Evolutionary conservation across 2,113 vertebrate genomes (phyloP).

Genomic region (Copsychus sechellarum): DNA sequence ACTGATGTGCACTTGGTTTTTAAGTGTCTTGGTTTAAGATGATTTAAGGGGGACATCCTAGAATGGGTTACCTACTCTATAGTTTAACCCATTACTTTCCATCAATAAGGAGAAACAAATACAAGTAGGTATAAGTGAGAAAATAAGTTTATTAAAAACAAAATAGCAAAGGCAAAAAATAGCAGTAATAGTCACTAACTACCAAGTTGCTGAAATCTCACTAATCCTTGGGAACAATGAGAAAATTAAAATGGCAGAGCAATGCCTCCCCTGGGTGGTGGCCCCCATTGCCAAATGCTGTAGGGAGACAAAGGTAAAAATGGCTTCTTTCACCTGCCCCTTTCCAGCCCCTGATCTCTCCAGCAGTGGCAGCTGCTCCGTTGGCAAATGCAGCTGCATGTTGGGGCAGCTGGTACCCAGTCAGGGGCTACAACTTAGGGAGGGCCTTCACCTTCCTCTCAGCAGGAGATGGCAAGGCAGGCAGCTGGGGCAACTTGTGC

Average conservation of each 20-base stretch:
- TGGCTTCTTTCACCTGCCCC: accelerated
- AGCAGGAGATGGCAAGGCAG: not conserved
- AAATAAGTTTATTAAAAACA: not conserved
- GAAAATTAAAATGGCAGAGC: not conserved
- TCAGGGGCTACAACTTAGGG: too few species aligned
- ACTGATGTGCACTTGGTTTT: too few species aligned
- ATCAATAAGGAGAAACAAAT: not conserved
- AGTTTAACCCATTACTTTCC: not conserved
- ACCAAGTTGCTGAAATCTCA: not conserved
- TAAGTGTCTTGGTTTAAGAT: not conserved
- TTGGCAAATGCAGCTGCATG: accelerated
- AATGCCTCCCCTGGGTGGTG: not conserved
- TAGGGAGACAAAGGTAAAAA: not conserved
- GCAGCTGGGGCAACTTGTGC: not conserved
- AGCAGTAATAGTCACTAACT: too few species aligned
- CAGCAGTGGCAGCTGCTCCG: not conserved
- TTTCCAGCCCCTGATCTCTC: not conserved
- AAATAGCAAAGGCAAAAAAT: not conserved
- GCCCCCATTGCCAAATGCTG: not conserved
- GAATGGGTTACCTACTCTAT: not conserved
- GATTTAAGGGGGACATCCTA: not conserved
- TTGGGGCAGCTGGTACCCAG: accelerated
- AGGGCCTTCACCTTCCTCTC: not conserved
- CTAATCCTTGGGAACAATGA: not conserved
- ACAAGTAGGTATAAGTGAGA: not conserved